These are phyloP conservation scores for Drosophila serrata DNA, from an alignment of 1,140 invertebrate genomes.

Conservation along the genomic window DNA sequence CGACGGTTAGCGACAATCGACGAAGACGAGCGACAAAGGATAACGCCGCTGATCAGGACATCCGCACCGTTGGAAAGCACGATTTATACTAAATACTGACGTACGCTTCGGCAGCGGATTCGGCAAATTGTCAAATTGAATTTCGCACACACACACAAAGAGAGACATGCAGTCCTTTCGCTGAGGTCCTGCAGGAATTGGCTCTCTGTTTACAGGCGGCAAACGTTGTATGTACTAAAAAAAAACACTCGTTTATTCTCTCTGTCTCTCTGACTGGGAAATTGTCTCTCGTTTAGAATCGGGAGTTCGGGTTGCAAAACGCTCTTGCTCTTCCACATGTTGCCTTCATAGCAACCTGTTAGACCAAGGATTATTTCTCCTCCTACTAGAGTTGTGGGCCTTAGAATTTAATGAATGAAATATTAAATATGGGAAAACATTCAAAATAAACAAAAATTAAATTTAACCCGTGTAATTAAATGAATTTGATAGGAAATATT, in stretches of 20 bases:
- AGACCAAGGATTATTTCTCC: slow-evolving; percentile 12
- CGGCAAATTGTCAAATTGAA: slow-evolving; percentile 70
- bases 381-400: background rate
- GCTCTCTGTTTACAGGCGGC: slow-evolving; percentile 80
- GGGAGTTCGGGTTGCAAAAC: background rate
- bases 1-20: slow-evolving; percentile 35
- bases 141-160: slow-evolving; percentile 40
- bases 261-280: background rate
- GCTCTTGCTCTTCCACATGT: slow-evolving; percentile 44
- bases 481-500: too few relatives aligned
- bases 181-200: slow-evolving; percentile 48
- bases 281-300: slow-evolving; percentile 12
- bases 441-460: background rate
- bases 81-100: slow-evolving; percentile 76
- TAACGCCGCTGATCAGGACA: slow-evolving; percentile 61
- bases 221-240: slow-evolving; percentile 63
- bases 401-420: slow-evolving; percentile 18
- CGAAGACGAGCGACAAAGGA: slow-evolving; percentile 32
- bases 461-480: background rate
- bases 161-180: slow-evolving; percentile 11
- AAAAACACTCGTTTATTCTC: slow-evolving; percentile 3
- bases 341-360: slow-evolving; percentile 54
- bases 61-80: slow-evolving; percentile 82
- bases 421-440: background rate
- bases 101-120: slow-evolving; percentile 34